phyloP scores from a whole-genome alignment of 2,888 invertebrate species.

The Apoda limacodes region DNA sequence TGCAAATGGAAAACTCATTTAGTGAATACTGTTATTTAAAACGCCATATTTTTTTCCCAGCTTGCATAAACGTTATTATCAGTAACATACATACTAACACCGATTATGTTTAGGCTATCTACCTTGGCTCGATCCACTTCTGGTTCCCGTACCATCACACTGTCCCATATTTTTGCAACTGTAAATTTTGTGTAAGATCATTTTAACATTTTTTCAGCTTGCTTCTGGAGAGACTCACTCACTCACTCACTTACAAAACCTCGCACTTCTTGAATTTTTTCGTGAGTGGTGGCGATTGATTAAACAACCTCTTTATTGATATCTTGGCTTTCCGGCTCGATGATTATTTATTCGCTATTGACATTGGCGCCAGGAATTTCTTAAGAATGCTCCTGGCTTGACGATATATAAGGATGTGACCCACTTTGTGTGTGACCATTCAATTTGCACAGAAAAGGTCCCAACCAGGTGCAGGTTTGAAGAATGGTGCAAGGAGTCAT shows the following conservation, averaged over 20 bases:
- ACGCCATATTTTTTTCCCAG: no score
- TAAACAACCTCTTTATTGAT: no score
- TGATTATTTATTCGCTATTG: no score
- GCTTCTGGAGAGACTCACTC: not conserved
- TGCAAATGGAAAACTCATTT: no score
- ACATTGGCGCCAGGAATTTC: not conserved
- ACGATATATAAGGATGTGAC: not conserved
- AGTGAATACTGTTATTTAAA: no score
- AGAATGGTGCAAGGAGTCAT: not conserved
- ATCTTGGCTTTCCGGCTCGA: no score
- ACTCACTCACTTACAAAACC: no score
- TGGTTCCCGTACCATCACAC: not conserved
- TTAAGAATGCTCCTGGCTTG: slow-evolving; percentile 1
- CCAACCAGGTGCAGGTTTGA: not conserved
- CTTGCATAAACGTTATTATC: no score
- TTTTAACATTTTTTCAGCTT: slow-evolving; percentile 2
- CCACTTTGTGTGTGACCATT: not conserved
- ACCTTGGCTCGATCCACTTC: slow-evolving; percentile 1
- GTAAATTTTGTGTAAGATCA: not conserved
- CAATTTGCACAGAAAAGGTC: not conserved
- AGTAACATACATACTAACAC: no score
- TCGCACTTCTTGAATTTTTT: not conserved
- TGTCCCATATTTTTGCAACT: not conserved
- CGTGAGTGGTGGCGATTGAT: no score
- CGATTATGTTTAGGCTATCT: no score